phyloP scores from a whole-genome alignment of 2,888 invertebrate species.

The Incurvaria masculella region DNA sequence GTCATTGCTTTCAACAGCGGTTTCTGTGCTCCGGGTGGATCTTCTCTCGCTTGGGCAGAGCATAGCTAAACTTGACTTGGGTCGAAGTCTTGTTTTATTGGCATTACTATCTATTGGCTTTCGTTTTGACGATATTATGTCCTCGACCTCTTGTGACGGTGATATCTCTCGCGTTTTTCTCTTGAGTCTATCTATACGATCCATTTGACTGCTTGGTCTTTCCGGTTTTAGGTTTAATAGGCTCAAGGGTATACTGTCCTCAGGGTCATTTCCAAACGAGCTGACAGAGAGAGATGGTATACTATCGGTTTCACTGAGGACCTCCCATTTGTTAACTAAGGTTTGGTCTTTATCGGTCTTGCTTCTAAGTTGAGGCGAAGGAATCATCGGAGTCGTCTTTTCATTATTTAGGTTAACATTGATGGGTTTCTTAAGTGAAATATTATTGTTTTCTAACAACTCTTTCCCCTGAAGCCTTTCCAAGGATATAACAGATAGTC shows the following conservation, averaged over 20 bases:
- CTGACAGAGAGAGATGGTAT: constrained; percentile 46
- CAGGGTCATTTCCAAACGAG: constrained; percentile 51
- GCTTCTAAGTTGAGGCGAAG: constrained; percentile 40
- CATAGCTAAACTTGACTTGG: constrained; percentile 46
- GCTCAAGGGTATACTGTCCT: constrained; percentile 57
- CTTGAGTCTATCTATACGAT: constrained; percentile 46
- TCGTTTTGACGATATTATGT: constrained; percentile 42
- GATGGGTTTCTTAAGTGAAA: constrained; percentile 9
- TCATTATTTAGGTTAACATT: constrained; percentile 22
- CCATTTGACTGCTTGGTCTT: constrained; percentile 30
- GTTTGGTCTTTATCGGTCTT: constrained; percentile 36
- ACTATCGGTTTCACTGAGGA: constrained; percentile 59
- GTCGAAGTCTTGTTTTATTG: constrained; percentile 36
- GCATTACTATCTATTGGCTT: constrained; percentile 35
- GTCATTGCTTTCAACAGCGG: constrained; percentile 28
- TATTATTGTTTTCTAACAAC: constrained; percentile 21
- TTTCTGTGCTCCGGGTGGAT: constrained; percentile 42
- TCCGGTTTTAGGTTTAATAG: constrained; percentile 43
- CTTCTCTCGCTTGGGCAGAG: constrained; percentile 42
- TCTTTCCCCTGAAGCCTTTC: constrained; percentile 59
- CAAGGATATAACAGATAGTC: constrained; percentile 58
- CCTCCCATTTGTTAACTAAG: constrained; percentile 54
- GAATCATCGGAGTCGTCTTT: constrained; percentile 32
- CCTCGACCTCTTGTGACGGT: constrained; percentile 58
- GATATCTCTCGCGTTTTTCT: constrained; percentile 56